These are phyloP conservation scores for Pygoscelis adeliae DNA, from an alignment of 2,113 vertebrate species.

Conservation along the genomic window DNA sequence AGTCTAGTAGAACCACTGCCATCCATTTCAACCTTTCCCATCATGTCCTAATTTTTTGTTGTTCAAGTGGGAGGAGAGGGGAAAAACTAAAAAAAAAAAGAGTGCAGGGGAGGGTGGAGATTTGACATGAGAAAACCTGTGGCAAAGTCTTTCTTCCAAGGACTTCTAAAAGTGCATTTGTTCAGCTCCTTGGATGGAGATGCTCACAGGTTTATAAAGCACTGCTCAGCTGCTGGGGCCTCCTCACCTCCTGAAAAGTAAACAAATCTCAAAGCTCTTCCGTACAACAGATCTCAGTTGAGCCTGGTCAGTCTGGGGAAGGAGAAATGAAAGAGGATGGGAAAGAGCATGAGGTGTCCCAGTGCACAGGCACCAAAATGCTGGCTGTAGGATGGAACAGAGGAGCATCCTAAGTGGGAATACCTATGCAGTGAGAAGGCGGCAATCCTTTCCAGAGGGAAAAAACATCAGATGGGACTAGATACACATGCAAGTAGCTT, in stretches of 20 bases:
- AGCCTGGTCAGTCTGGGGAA: background rate
- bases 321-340: background rate
- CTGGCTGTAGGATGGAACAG: background rate
- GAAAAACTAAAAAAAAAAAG: background rate
- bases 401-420: background rate
- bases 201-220: background rate
- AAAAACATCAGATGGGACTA: background rate
- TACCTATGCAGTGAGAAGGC: background rate
- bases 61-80: background rate
- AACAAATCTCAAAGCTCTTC: background rate
- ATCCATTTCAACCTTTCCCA: background rate
- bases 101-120: background rate
- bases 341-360: background rate
- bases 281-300: background rate
- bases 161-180: background rate
- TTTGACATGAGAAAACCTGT: background rate
- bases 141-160: background rate
- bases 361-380: background rate
- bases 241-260: background rate
- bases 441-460: background rate
- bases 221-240: background rate
- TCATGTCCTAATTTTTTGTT: background rate
- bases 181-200: background rate
- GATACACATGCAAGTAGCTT: background rate
- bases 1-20: background rate